phyloP scores from a whole-genome alignment of 1,140 invertebrate genomes.

The Nasonia vitripennis region DNA sequence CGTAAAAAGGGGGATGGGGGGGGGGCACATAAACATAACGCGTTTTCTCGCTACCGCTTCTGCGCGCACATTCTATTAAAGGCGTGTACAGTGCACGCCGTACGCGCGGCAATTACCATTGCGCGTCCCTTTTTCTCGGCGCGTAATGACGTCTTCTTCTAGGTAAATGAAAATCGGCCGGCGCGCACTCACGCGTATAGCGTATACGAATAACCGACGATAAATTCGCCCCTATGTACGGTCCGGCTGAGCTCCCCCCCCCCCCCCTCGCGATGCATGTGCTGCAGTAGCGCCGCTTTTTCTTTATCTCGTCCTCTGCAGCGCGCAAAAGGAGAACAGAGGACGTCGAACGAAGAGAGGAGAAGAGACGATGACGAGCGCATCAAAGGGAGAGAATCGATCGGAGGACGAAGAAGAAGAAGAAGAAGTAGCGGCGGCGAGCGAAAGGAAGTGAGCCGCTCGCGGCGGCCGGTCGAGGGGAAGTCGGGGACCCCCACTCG shows the following conservation, averaged over 20 bases:
- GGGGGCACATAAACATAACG: conserved; percentile 2
- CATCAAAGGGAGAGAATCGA: conserved; percentile 40
- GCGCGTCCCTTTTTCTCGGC: conserved; percentile 35
- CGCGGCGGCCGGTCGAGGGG: conserved; percentile 51
- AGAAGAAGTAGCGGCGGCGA: neutral
- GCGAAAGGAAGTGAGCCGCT: conserved; percentile 39
- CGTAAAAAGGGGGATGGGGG: conserved; percentile 21
- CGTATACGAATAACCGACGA: conserved; percentile 18
- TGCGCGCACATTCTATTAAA: conserved; percentile 10
- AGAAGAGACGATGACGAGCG: conserved; percentile 31
- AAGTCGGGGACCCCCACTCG: conserved; percentile 62
- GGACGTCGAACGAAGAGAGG: conserved; percentile 21
- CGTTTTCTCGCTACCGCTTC: conserved; percentile 44
- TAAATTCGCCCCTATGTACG: conserved; percentile 39
- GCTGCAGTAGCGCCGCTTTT: neutral
- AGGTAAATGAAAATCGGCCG: conserved; percentile 51
- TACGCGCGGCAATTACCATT: conserved; percentile 44
- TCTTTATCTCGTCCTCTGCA: conserved; percentile 6
- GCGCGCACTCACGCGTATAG: conserved; percentile 22
- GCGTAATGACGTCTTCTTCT: conserved; percentile 53
- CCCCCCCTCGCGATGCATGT: neutral
- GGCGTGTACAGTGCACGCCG: neutral
- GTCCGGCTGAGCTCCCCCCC: neutral
- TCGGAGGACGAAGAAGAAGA: conserved; percentile 20
- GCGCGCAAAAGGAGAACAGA: conserved; percentile 4